Evolutionary conservation across 2,888 invertebrate genomes (phyloP), one percentile per base, ranked within the genome.

Genomic region (Melanargia galathea): DNA sequence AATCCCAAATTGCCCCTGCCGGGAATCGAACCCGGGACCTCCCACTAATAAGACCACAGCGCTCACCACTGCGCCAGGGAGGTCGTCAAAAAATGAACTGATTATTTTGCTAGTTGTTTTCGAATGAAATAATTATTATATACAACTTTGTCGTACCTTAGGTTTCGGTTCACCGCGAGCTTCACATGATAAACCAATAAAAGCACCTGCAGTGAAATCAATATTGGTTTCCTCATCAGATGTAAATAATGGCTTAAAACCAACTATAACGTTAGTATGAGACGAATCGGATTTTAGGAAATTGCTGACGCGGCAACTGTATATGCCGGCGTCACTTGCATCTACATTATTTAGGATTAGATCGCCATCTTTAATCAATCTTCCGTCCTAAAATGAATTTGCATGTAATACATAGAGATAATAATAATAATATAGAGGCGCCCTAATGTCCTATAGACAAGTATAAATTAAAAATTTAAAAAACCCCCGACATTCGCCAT

Each of bases 261-360:
- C 82, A 20, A 86, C 73, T 4, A 46, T 70, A 1, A 87, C 71
- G 16, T 65, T 56, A 1, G 72, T 72, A 35, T 75, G 67, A 1
- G 66, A 72, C 6, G 80, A 74, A 0, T 48, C 52, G 0, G 82
- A 72, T 0, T 48, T 71, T 0, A 11, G 16, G 1, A 74, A 73
- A 49, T 71, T 71, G 60, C 79, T 81, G 0, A 84, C 77, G 13
- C 82, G 75, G 58, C 87, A 87, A 0, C 76, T 79, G 60, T 87
- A 87, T 0, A 75, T 30, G 0, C 84, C 87, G 0, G 75, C 65
- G 26, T 86, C 81, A 0, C 61, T 51, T 6, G 30, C 1, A 40
- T 63, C 70, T 0, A 74, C 74, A 10, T 74, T 71, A 0, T n/a
- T 38, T 3, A 86, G 61, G 2, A 33, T 64, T 0, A 82, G 52